A percentile compares a stretch with the other conserved stretches of the same genome.
phyloP scores from a whole-genome alignment of 2,797 vertebrate genomes.

The Halcyon badia region DNA sequence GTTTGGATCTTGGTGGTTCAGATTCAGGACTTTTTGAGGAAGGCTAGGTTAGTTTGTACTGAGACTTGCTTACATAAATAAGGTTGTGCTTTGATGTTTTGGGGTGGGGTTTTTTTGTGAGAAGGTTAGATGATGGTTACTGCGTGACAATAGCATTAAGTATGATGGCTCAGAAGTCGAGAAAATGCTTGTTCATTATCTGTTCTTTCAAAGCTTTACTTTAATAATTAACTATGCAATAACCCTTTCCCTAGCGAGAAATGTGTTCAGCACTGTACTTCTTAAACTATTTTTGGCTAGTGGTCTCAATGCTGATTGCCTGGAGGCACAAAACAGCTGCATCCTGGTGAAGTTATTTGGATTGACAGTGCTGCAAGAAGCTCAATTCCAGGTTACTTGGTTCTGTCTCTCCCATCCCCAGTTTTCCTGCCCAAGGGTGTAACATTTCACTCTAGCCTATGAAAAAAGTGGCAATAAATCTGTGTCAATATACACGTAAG shows the following conservation, averaged over 20 bases:
- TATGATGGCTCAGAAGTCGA: not conserved
- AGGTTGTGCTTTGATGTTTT: not conserved
- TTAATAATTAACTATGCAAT: not conserved
- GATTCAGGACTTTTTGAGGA: not conserved
- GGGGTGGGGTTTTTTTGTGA: not conserved
- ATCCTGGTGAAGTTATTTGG: not conserved
- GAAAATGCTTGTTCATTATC: not conserved
- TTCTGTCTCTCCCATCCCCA: not conserved
- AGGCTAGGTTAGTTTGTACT: not conserved
- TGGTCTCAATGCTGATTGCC: not conserved
- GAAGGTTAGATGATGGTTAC: not conserved
- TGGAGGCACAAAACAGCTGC: not conserved
- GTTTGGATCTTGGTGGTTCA: not conserved
- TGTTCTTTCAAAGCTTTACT: constrained; percentile 1
- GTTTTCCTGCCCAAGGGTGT: not conserved
- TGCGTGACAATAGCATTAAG: not conserved
- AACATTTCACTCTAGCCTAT: not conserved
- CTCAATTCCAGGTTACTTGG: not conserved
- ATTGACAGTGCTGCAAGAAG: not conserved
- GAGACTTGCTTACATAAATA: not conserved
- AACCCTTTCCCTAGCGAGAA: not conserved
- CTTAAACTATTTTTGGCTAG: not conserved
- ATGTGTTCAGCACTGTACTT: not conserved
- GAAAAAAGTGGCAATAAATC: not conserved
- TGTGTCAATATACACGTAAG: not conserved